phyloP scores from a whole-genome alignment of 2,888 invertebrate species.

The Drosophila helvetica region DNA sequence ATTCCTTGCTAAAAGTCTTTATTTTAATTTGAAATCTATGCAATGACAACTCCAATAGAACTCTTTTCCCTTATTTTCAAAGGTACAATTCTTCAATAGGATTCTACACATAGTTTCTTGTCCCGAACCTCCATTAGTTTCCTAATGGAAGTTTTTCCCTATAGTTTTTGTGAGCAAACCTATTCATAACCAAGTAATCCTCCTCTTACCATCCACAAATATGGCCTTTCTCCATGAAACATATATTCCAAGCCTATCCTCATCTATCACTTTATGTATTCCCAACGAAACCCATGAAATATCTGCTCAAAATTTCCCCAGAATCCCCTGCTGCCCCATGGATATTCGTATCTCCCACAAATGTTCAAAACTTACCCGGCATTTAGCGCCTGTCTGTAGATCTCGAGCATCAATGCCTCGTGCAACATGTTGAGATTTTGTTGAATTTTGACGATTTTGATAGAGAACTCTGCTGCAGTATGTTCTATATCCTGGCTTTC shows the following conservation, averaged over 20 bases:
- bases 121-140: neutral
- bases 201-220: neutral
- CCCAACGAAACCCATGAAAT: neutral
- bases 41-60: neutral
- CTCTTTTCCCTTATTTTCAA: neutral
- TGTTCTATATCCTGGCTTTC: no score
- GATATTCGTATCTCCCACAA: no score
- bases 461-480: conserved; percentile 23
- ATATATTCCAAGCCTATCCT: neutral
- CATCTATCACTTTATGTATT: neutral
- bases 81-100: neutral
- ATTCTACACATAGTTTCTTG: neutral
- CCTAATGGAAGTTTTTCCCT: neutral
- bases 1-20: neutral
- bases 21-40: neutral
- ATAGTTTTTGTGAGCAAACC: no score
- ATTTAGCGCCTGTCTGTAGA: conserved; percentile 83
- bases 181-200: neutral
- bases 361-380: conserved; percentile 79
- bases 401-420: conserved; percentile 83
- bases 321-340: no score
- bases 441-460: conserved; percentile 71
- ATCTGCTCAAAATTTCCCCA: no score
- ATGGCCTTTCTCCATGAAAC: neutral
- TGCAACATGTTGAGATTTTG: conserved; percentile 82